Percentiles rank a stretch among this genome's conserved stretches.
These are phyloP conservation scores for Raja brachyura DNA, from an alignment of 2,113 vertebrate genomes.

Conservation along the genomic window DNA sequence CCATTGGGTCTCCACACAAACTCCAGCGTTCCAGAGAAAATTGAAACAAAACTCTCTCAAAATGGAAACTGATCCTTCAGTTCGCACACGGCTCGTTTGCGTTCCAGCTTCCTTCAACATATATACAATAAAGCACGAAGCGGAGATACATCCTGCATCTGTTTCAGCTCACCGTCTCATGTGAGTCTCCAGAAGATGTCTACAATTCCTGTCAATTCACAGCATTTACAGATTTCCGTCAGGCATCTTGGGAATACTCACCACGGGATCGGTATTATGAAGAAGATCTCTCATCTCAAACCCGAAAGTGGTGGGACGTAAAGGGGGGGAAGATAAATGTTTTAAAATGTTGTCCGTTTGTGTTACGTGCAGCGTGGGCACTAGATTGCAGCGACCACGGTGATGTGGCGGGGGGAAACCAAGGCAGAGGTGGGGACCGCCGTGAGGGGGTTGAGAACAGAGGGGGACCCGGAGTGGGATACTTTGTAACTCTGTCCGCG, in stretches of 20 bases:
- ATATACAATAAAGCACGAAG: background rate
- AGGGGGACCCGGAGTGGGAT: too few relatives aligned
- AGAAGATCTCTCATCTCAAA: background rate
- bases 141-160: background rate
- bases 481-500: too few relatives aligned
- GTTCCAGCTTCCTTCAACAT: too few relatives aligned
- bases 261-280: background rate
- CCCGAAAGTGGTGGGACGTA: background rate
- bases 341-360: background rate
- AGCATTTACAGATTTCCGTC: constrained; percentile 7
- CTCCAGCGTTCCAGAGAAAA: too few relatives aligned
- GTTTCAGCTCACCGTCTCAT: background rate
- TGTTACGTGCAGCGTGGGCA: background rate
- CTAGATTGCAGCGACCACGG: too few relatives aligned
- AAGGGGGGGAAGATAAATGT: background rate
- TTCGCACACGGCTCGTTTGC: too few relatives aligned
- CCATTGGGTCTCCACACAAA: too few relatives aligned
- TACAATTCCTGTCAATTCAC: background rate
- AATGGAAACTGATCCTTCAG: too few relatives aligned
- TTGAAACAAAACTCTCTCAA: too few relatives aligned
- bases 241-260: background rate
- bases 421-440: too few relatives aligned
- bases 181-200: background rate
- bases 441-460: too few relatives aligned
- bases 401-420: too few relatives aligned